A percentile compares a stretch with the other conserved stretches of the same genome.
phyloP scores from a whole-genome alignment of 2,113 vertebrate species.

The Guaruba guarouba region DNA sequence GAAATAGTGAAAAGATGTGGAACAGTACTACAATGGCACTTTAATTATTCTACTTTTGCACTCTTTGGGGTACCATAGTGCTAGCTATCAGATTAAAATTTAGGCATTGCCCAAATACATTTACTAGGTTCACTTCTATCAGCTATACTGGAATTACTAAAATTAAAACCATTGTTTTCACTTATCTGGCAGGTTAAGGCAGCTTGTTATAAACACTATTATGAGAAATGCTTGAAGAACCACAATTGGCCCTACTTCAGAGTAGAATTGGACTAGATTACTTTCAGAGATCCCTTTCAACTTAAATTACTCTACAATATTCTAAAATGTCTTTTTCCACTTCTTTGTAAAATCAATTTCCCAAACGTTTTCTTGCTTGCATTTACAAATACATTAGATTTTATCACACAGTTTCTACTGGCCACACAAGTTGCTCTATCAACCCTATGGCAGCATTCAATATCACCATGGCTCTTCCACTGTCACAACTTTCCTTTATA shows the following conservation, averaged over 20 bases:
- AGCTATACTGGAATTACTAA: neutral
- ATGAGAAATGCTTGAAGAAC: neutral
- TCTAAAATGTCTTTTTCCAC: neutral
- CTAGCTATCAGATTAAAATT: neutral
- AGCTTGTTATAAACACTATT: neutral
- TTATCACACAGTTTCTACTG: neutral
- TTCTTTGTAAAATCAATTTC: neutral
- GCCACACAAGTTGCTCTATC: neutral
- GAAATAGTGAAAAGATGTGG: neutral
- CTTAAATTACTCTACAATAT: neutral
- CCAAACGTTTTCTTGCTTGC: neutral
- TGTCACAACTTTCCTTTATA: neutral
- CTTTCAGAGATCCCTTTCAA: neutral
- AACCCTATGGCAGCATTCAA: neutral
- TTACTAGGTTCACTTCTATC: neutral
- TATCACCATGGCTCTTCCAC: neutral
- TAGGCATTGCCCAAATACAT: neutral
- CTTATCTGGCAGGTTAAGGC: neutral
- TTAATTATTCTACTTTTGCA: neutral
- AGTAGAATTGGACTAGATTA: neutral
- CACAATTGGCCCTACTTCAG: neutral
- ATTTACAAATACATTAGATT: neutral
- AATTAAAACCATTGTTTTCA: constrained; percentile 22
- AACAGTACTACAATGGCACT: neutral
- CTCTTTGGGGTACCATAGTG: neutral